Evolutionary conservation across 2,113 vertebrate genomes (phyloP), one percentile per base, ranked within the genome.

Genomic region (Micronycteris hirsuta): DNA sequence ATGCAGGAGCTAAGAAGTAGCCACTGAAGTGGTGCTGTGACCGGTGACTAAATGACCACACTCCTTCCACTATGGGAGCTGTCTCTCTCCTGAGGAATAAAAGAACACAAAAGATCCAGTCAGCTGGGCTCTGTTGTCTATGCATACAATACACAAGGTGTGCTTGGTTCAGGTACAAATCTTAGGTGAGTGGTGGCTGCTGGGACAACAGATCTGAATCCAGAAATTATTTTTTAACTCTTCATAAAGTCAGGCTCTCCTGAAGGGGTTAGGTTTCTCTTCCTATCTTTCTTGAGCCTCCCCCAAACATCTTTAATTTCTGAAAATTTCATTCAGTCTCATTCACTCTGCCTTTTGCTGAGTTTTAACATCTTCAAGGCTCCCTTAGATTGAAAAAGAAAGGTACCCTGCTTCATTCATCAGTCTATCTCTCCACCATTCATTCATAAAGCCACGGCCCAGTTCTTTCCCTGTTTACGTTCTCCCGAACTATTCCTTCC

Each of bases 51-150:
- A 97, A 99, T 99, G 97, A 99, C 98, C 95, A 99, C 98, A 89
- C 99, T 99, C 97, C 97, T 98, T 97, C 98, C 99, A 96, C 99
- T 99, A 98, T 98, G 98, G 96, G 99, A 99, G 98, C 99, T 99
- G 97, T 97, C 98, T 98, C 98, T 99, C 96, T 99, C 99, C 99
- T 99, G 97, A 91, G 73, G 58, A 92, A 93, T 8, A 93, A 38
- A 93, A 86, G 16, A 89, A 94, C 70, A 92, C 38, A 94, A 36
- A 26, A 97, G 52, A n/a, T 52, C 82, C 33, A 91, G 90, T 97
- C 33, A 83, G 73, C 89, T 56, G 83, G 8, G 17, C n/a, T 8
- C 47, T 13, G n/a, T 16, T 38, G 33, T 20, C 38, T 77, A 58
- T 24, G 65, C 68, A 33, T n/a, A 71, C 4, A 82, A 33, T 8